A percentile compares a stretch with the other conserved stretches of the same genome.
phyloP scores from a whole-genome alignment of 2,113 vertebrate species.

The Etheostoma cragini region DNA sequence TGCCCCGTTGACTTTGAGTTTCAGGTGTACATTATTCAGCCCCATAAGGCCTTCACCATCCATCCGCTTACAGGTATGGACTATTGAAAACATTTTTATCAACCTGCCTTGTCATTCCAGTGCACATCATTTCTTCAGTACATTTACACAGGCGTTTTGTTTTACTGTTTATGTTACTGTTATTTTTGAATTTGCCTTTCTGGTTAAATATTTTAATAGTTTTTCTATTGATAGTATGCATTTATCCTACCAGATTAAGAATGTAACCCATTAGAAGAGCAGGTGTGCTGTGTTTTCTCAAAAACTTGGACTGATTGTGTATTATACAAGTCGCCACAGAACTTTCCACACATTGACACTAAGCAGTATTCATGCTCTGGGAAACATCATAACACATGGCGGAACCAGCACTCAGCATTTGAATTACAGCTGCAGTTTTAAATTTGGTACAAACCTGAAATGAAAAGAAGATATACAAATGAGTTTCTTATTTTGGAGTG shows the following conservation, averaged over 20 bases:
- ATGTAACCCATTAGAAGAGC: not conserved
- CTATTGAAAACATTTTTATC: not conserved
- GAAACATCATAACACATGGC: conserved; percentile 63
- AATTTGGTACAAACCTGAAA: conserved; percentile 18
- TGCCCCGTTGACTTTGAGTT: conserved; percentile 95
- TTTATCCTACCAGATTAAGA: not conserved
- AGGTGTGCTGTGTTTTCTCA: conserved; percentile 54
- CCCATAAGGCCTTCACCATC: conserved; percentile 88
- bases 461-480: conserved; percentile 33
- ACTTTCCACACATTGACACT: conserved; percentile 38
- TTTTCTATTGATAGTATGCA: not conserved
- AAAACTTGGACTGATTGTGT: conserved; percentile 26
- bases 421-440: conserved; percentile 17
- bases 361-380: conserved; percentile 55
- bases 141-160: not conserved
- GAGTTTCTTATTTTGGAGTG: conserved; percentile 36
- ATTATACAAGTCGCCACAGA: conserved; percentile 36
- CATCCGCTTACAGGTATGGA: conserved; percentile 87
- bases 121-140: not conserved
- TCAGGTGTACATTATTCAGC: conserved; percentile 85
- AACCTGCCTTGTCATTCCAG: not conserved
- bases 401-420: conserved; percentile 44
- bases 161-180: not conserved
- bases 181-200: not conserved
- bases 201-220: not conserved